These are phyloP conservation scores for Piaya cayana DNA, from an alignment of 2,113 vertebrate genomes.

Conservation along the genomic window DNA sequence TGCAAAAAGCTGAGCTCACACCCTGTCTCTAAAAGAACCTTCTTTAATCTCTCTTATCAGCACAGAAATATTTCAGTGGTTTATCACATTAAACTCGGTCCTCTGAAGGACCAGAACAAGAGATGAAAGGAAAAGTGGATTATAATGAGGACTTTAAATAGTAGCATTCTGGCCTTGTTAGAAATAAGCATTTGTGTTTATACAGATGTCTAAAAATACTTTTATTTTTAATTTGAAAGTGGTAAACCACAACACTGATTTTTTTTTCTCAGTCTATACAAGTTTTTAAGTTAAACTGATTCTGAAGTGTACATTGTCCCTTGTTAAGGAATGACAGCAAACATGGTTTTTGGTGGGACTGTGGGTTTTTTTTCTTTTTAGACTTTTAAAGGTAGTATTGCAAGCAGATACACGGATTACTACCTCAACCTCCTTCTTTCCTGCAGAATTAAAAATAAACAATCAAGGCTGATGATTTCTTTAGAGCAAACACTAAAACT, in stretches of 20 bases:
- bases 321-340: conserved; percentile 6
- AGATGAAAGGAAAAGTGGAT: background rate
- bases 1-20: background rate
- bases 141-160: conserved; percentile 4
- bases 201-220: conserved; percentile 39
- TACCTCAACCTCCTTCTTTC: background rate
- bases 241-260: background rate
- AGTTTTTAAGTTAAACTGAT: conserved; percentile 17
- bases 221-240: conserved; percentile 20
- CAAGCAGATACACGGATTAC: conserved; percentile 62
- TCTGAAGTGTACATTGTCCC: conserved; percentile 10
- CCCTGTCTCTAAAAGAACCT: background rate
- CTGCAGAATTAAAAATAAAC: conserved; percentile 67
- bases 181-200: conserved; percentile 6
- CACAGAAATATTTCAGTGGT: background rate
- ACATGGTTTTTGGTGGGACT: background rate
- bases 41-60: background rate
- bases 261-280: background rate
- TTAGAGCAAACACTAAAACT: conserved; percentile 42
- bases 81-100: background rate
- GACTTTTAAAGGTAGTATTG: conserved; percentile 55
- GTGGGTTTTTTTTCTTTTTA: conserved; percentile 51
- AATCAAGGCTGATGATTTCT: conserved; percentile 46
- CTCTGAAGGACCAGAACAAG: conserved; percentile 4
- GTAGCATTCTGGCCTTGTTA: background rate